phyloP scores from a whole-genome alignment of 1,140 invertebrate genomes.

The Chymomyza costata region DNA sequence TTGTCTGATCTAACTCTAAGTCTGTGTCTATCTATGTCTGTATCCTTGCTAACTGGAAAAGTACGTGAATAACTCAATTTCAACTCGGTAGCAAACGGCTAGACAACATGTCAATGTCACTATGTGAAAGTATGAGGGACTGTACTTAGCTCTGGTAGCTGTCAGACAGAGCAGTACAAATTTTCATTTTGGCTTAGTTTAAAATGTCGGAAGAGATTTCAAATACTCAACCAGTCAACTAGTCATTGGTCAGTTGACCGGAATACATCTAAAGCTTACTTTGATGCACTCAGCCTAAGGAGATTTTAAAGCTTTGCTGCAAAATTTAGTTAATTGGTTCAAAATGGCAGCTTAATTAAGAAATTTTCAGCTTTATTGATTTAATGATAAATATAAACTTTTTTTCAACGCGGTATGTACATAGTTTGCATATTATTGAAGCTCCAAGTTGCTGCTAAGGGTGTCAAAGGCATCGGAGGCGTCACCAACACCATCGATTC shows the following conservation, averaged over 20 bases:
- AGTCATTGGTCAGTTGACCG: too few species aligned
- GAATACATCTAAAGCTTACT: too few species aligned
- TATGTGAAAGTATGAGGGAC: neutral
- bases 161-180: conserved; percentile 17
- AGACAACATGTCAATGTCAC: conserved; percentile 36
- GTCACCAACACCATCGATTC: conserved; percentile 27
- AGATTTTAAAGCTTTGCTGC: too few species aligned
- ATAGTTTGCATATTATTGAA: conserved; percentile 57
- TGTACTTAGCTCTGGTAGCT: conserved; percentile 15
- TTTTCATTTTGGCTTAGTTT: conserved; percentile 20
- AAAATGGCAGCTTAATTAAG: too few species aligned
- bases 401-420: too few species aligned
- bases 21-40: conserved; percentile 32
- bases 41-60: conserved; percentile 4
- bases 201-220: conserved; percentile 13
- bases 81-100: conserved; percentile 25
- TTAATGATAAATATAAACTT: too few species aligned
- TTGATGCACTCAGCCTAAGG: too few species aligned
- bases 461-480: neutral
- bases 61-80: conserved; percentile 39
- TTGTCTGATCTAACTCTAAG: conserved; percentile 12
- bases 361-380: too few species aligned
- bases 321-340: too few species aligned
- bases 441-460: conserved; percentile 47
- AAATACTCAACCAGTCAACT: too few species aligned